Base-by-base conservation (phyloP, 2,113 vertebrate genomes). In the Tympanuchus pallidicinctus region DNA sequence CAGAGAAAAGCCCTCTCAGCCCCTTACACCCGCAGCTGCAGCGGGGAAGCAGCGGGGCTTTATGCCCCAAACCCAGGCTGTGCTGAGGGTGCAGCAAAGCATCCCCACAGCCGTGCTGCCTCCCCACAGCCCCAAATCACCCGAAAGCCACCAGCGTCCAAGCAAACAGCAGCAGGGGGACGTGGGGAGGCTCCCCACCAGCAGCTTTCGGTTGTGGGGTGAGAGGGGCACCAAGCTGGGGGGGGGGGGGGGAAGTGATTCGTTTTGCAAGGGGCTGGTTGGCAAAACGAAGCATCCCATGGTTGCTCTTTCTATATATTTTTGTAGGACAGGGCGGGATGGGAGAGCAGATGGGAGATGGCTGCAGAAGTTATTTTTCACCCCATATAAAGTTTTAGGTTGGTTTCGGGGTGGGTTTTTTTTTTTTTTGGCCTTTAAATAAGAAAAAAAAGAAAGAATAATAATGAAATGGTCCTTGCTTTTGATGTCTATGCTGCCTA, bases 401-500 rank as follows among this genome's bases (percentile, higher is more conserved):
- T 52, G 90, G 8, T 82, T 94, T 92, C 32, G 27, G 27, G 52
- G 25, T 54, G 24, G 21, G 11, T 5, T 40, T 40, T 40, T 40
- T 40, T 38, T 50, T 54, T 70, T 66, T 90, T 95, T 94, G 89
- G 95, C 97, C 97, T 97, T 97, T 14, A 54, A 90, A 89, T 95
- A 86, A 90, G 36, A 71, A 70, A 63, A 93, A 75, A 86, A 67
- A 86, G 52, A 28, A 90, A 89, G 94, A 80, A 90, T 36, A 76
- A 72, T 63, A 95, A 78, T 42, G 15, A 88, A 73, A 86, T 47
- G 36, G 79, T 93, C 93, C 89, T 93, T 95, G 95, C 93, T 96
- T 96, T 95, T 88, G 93, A 91, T 96, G 88, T 96, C 93, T 88
- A 94, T 95, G 94, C 94, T 96, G 94, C 94, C 93, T 94, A 86